phyloP scores from a whole-genome alignment of 1,140 invertebrate genomes.

The Caenorhabditis elegans region WBcel235 BX284604.4:10473501-10474000 shows the following conservation, averaged over 20 bases:
- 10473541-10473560: no score
- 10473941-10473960: slow-evolving; percentile 10
- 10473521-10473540: no score
- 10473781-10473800: neutral
- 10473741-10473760: neutral
- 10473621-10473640: no score
- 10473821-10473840: neutral
- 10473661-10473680: neutral
- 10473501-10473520: no score
- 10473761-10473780: neutral
- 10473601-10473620: no score
- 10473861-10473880: neutral
- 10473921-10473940: slow-evolving; percentile 42
- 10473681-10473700: neutral
- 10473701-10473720: neutral
- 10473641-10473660: neutral
- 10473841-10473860: neutral
- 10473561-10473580: no score
- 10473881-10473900: slow-evolving; percentile 1
- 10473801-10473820: neutral
- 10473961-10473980: neutral
- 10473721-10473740: neutral
- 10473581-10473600: no score
- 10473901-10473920: slow-evolving; percentile 15
- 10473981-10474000: neutral